Base-by-base conservation (phyloP, 1,140 invertebrate species). In the Drosophila takahashii region DNA sequence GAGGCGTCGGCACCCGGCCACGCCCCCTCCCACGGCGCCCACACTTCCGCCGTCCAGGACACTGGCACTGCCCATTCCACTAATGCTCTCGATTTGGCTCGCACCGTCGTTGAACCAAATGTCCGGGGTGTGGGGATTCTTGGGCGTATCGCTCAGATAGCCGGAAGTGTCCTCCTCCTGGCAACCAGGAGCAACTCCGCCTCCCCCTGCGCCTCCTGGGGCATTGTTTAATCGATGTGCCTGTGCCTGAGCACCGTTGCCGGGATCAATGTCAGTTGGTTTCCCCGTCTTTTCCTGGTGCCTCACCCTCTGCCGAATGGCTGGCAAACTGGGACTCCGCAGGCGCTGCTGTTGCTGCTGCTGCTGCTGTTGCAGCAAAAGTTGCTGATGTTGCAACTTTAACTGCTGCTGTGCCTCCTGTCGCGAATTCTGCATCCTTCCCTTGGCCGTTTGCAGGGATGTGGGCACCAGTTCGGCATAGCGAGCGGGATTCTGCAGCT, bases 131-230 rank as follows among this genome's bases (percentile, higher is more conserved):
- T 92, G 90, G 52, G 77, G 74, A 45, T 92, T 91, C 67, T 93
- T 94, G 18, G 93, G 92, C 37, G 93, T 95, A 72, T 95, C 95
- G 79, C 95, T 95, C 16, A 94, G 94, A 84, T 95, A 95, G 36
- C 95, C 95, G 48, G 95, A 95, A 65, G 95, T 95, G 61, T 95
- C 95, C 61, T 94, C 93, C 56, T 94, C 94, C 71, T 94, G 93
- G 79, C 90, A 91, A 92, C 91, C 89, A 27, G 48, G 67, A 11
- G 59, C 32, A 45, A 36, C 51, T 51, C n/a, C 60, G 0, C 29
- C 48, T 9, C 29, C 42, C 22, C 36, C 34, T 77, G 61, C 72
- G n/a, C 45, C 45, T 59, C 58, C 67, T 42, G 34, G 48, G 26
- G 59, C 50, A 69, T 79, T 69, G 54, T 86, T 87, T 81, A 80